phyloP scores from a whole-genome alignment of 2,797 vertebrate species.

The Rhinatrema bivittatum region DNA sequence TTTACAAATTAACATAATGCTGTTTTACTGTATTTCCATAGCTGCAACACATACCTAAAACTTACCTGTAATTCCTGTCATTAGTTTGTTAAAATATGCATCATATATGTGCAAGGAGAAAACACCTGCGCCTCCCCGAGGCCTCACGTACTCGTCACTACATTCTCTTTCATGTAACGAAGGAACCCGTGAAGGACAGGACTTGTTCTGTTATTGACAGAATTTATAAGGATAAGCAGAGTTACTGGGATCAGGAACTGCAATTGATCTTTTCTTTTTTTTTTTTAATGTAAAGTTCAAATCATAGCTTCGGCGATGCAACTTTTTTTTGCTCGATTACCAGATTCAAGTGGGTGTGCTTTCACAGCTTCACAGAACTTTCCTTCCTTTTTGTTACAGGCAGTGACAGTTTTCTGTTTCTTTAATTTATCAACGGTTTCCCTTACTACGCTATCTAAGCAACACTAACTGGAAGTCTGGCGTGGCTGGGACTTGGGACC shows the following conservation, averaged over 20 bases:
- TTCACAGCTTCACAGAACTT: not conserved
- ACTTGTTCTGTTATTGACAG: no score
- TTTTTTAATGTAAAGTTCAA: constrained; percentile 17
- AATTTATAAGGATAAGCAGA: constrained; percentile 4
- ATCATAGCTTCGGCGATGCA: not conserved
- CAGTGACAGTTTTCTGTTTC: constrained; percentile 60
- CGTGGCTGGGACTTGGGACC: constrained; percentile 55
- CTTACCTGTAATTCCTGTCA: no score
- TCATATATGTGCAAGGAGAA: no score
- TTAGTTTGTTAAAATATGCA: no score
- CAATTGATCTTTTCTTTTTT: constrained; percentile 3
- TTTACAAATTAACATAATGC: no score
- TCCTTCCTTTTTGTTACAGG: constrained; percentile 13
- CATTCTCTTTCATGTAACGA: no score
- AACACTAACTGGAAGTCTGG: constrained; percentile 57
- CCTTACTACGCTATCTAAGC: constrained; percentile 54
- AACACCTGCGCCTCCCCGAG: no score
- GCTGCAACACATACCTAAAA: no score
- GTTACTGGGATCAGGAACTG: not conserved
- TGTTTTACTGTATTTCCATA: no score
- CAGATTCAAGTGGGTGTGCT: constrained; percentile 1
- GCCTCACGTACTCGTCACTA: no score
- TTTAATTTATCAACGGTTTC: constrained; percentile 61
- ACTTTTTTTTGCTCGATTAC: constrained; percentile 12
- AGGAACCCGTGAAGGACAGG: no score